A percentile compares a stretch with the other conserved stretches of the same genome.
These are phyloP conservation scores for Drosophila arizonae DNA, from an alignment of 1,140 invertebrate species.

Conservation along the genomic window DNA sequence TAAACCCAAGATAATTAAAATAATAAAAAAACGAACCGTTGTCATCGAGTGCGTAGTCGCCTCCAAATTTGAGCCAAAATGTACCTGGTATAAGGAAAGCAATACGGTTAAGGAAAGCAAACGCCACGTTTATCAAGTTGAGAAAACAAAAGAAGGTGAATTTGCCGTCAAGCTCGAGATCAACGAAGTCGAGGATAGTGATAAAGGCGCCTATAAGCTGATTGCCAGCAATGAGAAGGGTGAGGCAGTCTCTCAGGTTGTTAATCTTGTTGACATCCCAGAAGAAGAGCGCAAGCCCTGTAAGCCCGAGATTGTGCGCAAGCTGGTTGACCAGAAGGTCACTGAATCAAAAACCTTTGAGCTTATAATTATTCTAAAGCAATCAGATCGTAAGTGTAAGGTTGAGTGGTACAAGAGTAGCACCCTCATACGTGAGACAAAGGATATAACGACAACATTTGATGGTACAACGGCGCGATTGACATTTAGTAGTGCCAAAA, in stretches of 20 bases:
- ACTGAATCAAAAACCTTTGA: conserved; percentile 91
- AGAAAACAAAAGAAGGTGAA: conserved; percentile 84
- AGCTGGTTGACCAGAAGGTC: conserved; percentile 87
- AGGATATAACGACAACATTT: conserved; percentile 88
- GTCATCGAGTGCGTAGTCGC: conserved; percentile 95
- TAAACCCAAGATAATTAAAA: conserved; percentile 94
- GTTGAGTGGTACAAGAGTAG: conserved; percentile 94
- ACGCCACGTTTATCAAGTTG: conserved; percentile 68
- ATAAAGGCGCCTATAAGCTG: conserved; percentile 95
- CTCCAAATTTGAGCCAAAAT: conserved; percentile 93
- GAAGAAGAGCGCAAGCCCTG: conserved; percentile 83
- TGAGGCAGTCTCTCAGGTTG: conserved; percentile 94
- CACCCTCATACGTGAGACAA: conserved; percentile 88
- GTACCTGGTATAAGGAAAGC: conserved; percentile 94
- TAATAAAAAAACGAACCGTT: conserved; percentile 94
- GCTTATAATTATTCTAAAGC: conserved; percentile 88
- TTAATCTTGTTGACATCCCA: conserved; percentile 92
- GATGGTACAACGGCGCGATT: conserved; percentile 91
- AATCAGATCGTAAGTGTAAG: conserved; percentile 89
- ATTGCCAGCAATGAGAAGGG: conserved; percentile 97
- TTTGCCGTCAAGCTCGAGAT: conserved; percentile 95
- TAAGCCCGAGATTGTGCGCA: conserved; percentile 89
- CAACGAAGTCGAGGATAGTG: conserved; percentile 88
- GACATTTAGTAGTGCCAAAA: conserved; percentile 87
- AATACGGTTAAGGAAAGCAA: conserved; percentile 89